These are phyloP conservation scores for Ivindomyrus marchei DNA, from an alignment of 2,113 vertebrate genomes.

Conservation along the genomic window DNA sequence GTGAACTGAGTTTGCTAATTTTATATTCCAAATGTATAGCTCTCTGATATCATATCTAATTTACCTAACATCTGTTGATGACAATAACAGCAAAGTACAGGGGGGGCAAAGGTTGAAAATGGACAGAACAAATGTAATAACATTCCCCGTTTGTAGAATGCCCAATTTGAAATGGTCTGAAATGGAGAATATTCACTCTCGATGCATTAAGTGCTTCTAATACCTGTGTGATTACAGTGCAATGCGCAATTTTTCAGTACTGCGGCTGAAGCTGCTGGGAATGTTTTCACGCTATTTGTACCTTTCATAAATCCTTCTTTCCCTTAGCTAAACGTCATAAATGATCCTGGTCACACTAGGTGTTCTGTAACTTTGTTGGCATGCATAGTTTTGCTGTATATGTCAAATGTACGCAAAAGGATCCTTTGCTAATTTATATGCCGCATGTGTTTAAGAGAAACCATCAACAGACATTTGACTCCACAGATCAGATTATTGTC, in stretches of 20 bases:
- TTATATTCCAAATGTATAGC: conserved; percentile 19
- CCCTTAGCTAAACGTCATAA: neutral
- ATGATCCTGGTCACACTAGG: neutral
- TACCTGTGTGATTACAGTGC: conserved; percentile 7
- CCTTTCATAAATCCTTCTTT: neutral
- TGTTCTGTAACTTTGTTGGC: neutral
- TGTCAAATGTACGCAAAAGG: neutral
- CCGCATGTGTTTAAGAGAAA: neutral
- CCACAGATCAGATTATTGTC: neutral
- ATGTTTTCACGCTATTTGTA: neutral
- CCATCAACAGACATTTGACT: neutral
- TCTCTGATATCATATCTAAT: conserved; percentile 1
- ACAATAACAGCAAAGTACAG: conserved; percentile 11
- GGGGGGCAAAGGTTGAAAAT: conserved; percentile 1
- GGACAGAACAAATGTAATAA: conserved; percentile 13
- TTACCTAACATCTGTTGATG: conserved; percentile 17
- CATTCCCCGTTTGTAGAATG: neutral
- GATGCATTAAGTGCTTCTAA: conserved; percentile 14
- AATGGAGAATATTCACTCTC: conserved; percentile 11
- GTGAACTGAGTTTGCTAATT: conserved; percentile 11
- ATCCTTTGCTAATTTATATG: neutral
- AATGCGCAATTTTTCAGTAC: neutral
- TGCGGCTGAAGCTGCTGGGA: neutral
- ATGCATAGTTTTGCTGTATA: neutral
- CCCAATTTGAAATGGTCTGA: conserved; percentile 13